Base-by-base conservation (phyloP, 2,888 invertebrate species). In the Amphipyra tragopoginis region DNA sequence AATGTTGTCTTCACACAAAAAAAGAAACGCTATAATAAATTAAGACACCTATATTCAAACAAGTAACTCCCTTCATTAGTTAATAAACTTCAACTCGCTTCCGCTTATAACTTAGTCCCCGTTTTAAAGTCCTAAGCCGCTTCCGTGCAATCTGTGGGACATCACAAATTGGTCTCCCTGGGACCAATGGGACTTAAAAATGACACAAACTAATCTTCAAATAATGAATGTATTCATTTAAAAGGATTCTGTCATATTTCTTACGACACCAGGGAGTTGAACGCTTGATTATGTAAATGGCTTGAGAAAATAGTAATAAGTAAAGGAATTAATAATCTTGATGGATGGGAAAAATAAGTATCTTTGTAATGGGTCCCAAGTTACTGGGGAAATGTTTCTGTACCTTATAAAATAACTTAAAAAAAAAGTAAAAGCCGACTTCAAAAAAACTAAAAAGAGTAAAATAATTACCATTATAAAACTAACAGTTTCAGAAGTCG, bases 121-220 rank as follows among this genome's bases (percentile, higher is more conserved):
- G 52, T n/a, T 80, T 79, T 80, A 75, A 80, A 81, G 48, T 67
- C 29, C 40, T 69, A 74, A 78, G 75, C 71, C 55, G 64, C 66
- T 60, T 67, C 60, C 62, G 43, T 0, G 48, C 50, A 72, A 69
- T 70, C 74, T 72, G 75, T 49, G 59, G 68, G 7, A 73, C 75
- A 75, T 61, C 51, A 84, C 84, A 90, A 90, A 90, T 90, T 90
- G 90, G 88, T 79, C 86, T 86, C 90, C 42, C 0, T 34, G 88
- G 80, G 88, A 75, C 63, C 53, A 34, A 26, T 57, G 5, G n/a
- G 55, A 67, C 80, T 86, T 84, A 77, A 85, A 86, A 87, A 86
- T 84, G 77, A 70, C 73, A 76, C 72, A 72, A 72, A 76, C 65
- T 83, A 82, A 86, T 83, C 81, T 78, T 65, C n/a, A 59, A 60